Evolutionary conservation across 2,888 invertebrate species (phyloP).

Genomic region (Zeuzera pyrina): DNA sequence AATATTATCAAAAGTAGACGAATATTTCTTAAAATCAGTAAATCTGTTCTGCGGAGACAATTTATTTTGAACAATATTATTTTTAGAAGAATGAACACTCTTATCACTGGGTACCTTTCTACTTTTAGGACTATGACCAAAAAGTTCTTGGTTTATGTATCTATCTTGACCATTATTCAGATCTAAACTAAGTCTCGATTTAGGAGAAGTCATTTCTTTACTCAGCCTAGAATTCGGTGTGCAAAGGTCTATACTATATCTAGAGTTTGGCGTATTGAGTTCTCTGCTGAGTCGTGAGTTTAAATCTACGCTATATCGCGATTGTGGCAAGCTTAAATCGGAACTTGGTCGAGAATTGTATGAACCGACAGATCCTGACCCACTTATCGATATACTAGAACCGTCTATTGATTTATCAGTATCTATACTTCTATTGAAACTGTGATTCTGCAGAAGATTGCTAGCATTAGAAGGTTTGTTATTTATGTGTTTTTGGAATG

Average conservation of each 20-base stretch:
- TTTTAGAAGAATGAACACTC: constrained; percentile 32
- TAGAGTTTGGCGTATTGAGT: constrained; percentile 75
- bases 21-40: constrained; percentile 79
- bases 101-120: constrained; percentile 52
- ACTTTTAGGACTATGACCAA: constrained; percentile 63
- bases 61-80: constrained; percentile 50
- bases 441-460: constrained; percentile 56
- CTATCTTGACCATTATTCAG: constrained; percentile 70
- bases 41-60: constrained; percentile 71
- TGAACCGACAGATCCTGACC: constrained; percentile 69
- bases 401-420: constrained; percentile 65
- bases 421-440: constrained; percentile 58
- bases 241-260: constrained; percentile 79
- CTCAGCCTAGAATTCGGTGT: constrained; percentile 73
- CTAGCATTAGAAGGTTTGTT: constrained; percentile 51
- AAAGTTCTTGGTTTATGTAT: constrained; percentile 57
- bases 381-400: constrained; percentile 65
- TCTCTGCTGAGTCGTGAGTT: constrained; percentile 71
- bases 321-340: constrained; percentile 74
- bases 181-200: constrained; percentile 74
- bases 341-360: constrained; percentile 77
- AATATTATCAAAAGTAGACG: constrained; percentile 84
- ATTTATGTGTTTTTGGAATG: constrained; percentile 64
- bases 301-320: constrained; percentile 72
- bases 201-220: constrained; percentile 74